Percentiles rank a stretch among this genome's conserved stretches.
Conservation (phyloP, 2,113 vertebrate genomes). For the Bos javanicus region DNA sequence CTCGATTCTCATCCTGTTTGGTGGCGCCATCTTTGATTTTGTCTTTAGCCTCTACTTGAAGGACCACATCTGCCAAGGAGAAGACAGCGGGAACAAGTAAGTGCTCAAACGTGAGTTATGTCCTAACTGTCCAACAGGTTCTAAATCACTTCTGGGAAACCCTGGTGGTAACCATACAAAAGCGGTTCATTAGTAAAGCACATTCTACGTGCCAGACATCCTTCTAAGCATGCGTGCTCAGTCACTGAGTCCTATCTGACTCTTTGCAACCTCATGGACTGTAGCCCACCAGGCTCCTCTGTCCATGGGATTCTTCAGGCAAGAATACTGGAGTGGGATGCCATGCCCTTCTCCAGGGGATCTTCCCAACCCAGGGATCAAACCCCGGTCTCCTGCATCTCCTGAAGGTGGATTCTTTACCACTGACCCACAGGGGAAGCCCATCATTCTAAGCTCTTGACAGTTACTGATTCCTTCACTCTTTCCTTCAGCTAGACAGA, state of each 20-base stretch:
- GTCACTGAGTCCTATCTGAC: not conserved
- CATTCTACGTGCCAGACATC: not conserved
- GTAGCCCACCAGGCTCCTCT: not conserved
- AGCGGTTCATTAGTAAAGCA: not conserved
- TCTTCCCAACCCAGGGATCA: not conserved
- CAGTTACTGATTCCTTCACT: not conserved
- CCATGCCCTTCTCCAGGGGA: not conserved
- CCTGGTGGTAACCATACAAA: not conserved
- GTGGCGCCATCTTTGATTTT: conserved; percentile 47
- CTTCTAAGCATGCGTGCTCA: not conserved
- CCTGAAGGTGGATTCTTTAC: not conserved
- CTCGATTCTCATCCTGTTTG: not conserved
- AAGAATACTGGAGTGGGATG: not conserved
- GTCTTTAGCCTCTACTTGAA: conserved; percentile 40
- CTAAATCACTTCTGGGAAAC: not conserved
- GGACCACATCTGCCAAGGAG: conserved; percentile 41
- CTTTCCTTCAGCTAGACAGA: not conserved
- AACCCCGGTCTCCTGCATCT: not conserved
- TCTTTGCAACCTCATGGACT: not conserved
- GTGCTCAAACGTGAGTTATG: not conserved
- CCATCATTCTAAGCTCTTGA: not conserved
- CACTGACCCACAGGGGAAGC: not conserved
- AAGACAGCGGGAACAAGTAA: not conserved
- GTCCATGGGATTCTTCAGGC: not conserved
- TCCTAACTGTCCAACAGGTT: not conserved